phyloP scores from a whole-genome alignment of 1,140 invertebrate species.

The Euglossa dilemma region DNA sequence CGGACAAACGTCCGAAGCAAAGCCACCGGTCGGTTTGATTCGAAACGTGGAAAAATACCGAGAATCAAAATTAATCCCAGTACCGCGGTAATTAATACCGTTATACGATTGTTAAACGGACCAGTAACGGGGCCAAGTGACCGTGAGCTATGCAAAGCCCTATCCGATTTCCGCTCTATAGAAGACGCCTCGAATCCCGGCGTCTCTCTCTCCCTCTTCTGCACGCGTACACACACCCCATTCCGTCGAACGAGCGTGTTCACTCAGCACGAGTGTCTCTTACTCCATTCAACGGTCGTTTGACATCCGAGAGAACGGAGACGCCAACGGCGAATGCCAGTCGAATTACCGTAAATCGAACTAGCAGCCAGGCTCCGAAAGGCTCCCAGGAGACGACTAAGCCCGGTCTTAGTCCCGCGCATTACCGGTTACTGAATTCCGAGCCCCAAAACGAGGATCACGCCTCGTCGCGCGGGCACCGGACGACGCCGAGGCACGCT shows the following conservation, averaged over 20 bases:
- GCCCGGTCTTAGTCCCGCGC: conserved; percentile 33
- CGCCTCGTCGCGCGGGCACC: conserved; percentile 33
- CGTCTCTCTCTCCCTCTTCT: conserved; percentile 2
- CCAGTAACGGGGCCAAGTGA: conserved; percentile 40
- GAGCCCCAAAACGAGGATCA: conserved; percentile 43
- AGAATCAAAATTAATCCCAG: neutral
- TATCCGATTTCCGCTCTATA: conserved; percentile 48
- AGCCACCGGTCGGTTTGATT: no score
- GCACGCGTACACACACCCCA: neutral
- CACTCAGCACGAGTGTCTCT: conserved; percentile 37
- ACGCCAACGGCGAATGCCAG: conserved; percentile 62
- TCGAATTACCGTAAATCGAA: conserved; percentile 74
- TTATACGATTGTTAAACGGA: conserved; percentile 38
- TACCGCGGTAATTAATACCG: conserved; percentile 55
- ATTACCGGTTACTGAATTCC: conserved; percentile 62
- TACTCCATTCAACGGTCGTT: conserved; percentile 64
- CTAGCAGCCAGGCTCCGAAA: conserved; percentile 54
- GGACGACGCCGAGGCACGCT: neutral
- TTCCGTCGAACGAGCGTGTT: conserved; percentile 38
- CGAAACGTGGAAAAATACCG: neutral
- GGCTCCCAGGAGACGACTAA: conserved; percentile 43
- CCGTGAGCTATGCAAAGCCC: conserved; percentile 58
- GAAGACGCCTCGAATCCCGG: conserved; percentile 50
- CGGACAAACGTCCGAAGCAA: no score
- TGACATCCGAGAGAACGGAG: conserved; percentile 68